Conservation (phyloP, 2,797 vertebrate genomes). For the Mycteria americana region DNA sequence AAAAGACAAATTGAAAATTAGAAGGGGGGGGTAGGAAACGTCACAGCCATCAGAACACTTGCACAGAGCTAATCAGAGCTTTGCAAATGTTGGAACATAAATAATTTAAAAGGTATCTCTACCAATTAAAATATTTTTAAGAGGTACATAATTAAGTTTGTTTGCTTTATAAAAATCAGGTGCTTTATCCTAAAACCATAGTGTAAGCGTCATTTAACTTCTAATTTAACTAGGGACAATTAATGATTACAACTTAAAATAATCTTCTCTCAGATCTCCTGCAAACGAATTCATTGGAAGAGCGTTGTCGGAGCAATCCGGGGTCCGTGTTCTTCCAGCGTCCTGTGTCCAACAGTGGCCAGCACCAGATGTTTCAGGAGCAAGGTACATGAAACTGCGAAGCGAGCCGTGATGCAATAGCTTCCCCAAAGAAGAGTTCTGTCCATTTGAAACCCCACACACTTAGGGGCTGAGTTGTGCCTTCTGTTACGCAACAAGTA, state of each 20-base stretch:
- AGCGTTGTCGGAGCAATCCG: neutral
- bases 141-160: constrained; percentile 5
- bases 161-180: constrained; percentile 9
- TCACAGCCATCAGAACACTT: constrained; percentile 53
- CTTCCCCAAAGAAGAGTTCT: neutral
- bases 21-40: neutral
- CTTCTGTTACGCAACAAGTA: neutral
- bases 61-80: constrained; percentile 34
- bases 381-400: neutral
- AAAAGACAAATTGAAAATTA: constrained; percentile 57
- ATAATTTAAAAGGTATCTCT: constrained; percentile 43
- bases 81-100: constrained; percentile 57
- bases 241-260: neutral
- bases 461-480: neutral
- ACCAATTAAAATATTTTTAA: constrained; percentile 29
- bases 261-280: neutral
- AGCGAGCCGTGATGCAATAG: neutral
- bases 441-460: neutral
- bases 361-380: neutral
- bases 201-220: neutral
- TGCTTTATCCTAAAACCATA: neutral
- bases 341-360: neutral
- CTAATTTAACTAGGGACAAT: neutral
- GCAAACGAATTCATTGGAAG: neutral
- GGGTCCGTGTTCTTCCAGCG: neutral